Evolutionary conservation across 1,140 invertebrate species (phyloP).

Genomic region (Philopotamus ludificatus): DNA sequence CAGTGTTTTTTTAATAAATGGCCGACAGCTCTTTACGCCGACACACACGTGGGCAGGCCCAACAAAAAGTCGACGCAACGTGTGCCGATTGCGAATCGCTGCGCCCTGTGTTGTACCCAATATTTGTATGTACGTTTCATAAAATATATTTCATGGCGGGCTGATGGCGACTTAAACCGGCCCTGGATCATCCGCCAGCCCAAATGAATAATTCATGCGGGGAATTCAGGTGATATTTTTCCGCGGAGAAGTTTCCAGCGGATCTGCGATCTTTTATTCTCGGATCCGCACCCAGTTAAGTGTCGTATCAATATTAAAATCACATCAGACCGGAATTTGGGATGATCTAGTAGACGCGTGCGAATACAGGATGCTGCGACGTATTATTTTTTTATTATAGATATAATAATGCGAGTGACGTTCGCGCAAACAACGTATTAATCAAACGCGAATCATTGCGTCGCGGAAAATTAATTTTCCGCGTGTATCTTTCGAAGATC

Average conservation of each 20-base stretch:
- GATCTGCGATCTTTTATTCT: constrained; percentile 22
- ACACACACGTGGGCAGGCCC: not conserved
- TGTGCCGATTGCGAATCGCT: not conserved
- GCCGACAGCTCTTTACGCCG: no score
- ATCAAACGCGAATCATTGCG: constrained; percentile 10
- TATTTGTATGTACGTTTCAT: not conserved
- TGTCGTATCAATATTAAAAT: constrained; percentile 22
- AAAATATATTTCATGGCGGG: not conserved
- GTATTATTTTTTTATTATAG: no score
- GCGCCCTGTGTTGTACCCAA: not conserved
- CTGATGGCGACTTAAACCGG: constrained; percentile 23
- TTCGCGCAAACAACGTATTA: constrained; percentile 1
- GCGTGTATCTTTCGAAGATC: constrained; percentile 1
- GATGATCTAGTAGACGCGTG: not conserved
- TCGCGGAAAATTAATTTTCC: constrained; percentile 10
- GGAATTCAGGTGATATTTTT: constrained; percentile 20
- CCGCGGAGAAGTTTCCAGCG: constrained; percentile 3
- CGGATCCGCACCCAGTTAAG: constrained; percentile 12
- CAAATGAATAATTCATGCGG: constrained; percentile 31
- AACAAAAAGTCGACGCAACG: not conserved
- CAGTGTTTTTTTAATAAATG: no score
- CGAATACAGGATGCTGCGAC: not conserved
- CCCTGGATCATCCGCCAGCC: constrained; percentile 16
- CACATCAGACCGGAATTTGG: constrained; percentile 3
- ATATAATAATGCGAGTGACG: not conserved